These are phyloP conservation scores for Drosophila conformis DNA, from an alignment of 2,888 invertebrate species.

Conservation along the genomic window DNA sequence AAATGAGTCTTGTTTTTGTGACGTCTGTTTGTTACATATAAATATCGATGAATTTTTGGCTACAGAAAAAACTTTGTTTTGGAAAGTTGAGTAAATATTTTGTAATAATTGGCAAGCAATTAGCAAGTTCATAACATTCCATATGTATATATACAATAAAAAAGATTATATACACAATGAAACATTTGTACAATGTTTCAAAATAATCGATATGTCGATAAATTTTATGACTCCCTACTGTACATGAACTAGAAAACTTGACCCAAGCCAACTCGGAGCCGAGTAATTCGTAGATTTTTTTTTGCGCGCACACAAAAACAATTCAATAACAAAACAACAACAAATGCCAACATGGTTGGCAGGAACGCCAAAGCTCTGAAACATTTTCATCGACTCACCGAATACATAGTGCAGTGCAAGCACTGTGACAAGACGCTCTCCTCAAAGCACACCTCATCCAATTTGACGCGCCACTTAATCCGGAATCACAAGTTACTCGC, in stretches of 20 bases:
- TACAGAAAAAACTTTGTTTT: background rate
- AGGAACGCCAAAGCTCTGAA: conserved; percentile 72
- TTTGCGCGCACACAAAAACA: conserved; percentile 12
- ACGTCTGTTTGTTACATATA: background rate
- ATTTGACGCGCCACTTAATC: conserved; percentile 71
- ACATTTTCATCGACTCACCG: conserved; percentile 71
- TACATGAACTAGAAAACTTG: conserved; percentile 52
- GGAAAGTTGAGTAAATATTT: background rate
- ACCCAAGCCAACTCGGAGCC: conserved; percentile 46
- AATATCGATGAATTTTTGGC: background rate
- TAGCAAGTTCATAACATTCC: background rate
- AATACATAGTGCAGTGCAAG: conserved; percentile 72
- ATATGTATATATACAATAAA: background rate
- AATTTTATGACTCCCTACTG: conserved; percentile 40
- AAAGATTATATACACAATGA: background rate
- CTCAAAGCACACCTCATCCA: conserved; percentile 73
- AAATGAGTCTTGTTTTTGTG: background rate
- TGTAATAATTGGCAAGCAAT: background rate
- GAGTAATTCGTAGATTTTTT: conserved; percentile 31
- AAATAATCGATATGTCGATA: conserved; percentile 29
- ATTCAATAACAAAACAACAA: conserved; percentile 21
- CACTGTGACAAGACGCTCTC: conserved; percentile 74
- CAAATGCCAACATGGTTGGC: conserved; percentile 63
- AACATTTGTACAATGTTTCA: background rate
- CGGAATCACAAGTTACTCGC: conserved; percentile 65